Conservation (phyloP, 2,888 invertebrate species). For the Lydus trimaculatus region DNA sequence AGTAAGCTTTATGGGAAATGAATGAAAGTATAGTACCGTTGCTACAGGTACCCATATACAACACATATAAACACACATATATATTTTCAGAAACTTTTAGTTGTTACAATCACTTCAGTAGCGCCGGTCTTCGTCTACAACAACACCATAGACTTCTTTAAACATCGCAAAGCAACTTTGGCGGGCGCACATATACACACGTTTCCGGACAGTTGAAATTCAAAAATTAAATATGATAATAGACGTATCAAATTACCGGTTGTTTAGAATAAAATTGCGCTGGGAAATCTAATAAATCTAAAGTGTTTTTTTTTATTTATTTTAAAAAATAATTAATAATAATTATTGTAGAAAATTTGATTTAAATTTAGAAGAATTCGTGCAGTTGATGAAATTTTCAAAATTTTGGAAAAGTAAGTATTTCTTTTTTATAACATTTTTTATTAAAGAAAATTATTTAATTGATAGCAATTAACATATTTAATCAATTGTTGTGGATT, state of each 20-base stretch:
- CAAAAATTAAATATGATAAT: not conserved
- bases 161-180: not conserved
- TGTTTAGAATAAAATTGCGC: no score
- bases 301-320: not conserved
- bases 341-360: not conserved
- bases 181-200: not conserved
- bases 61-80: no score
- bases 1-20: conserved; percentile 14
- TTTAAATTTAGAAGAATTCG: not conserved
- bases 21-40: conserved; percentile 29
- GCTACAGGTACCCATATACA: not conserved
- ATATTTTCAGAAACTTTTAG: conserved; percentile 11
- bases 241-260: not conserved
- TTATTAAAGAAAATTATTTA: not conserved
- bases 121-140: conserved; percentile 14
- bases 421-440: no score
- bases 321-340: not conserved
- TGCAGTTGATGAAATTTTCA: conserved; percentile 18
- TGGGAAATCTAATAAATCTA: no score
- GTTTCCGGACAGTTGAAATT: not conserved
- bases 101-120: conserved; percentile 29
- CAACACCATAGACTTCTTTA: not conserved
- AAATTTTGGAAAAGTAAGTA: conserved; percentile 17
- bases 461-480: not conserved
- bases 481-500: not conserved